A percentile compares a stretch with the other conserved stretches of the same genome.
These are phyloP conservation scores for Heliconius charithonia DNA, from an alignment of 2,888 invertebrate species.

Conservation along the genomic window DNA sequence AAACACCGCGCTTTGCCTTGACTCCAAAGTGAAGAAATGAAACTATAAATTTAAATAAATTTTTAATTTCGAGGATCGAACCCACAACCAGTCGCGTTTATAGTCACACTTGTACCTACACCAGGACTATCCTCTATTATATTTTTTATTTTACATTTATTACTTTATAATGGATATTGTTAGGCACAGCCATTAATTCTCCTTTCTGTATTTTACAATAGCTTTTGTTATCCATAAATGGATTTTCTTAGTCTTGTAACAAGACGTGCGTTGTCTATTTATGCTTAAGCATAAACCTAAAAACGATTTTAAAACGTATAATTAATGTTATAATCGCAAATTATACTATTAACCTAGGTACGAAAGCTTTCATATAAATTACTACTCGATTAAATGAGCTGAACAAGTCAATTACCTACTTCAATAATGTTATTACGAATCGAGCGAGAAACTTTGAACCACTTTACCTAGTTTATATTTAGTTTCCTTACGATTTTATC, in stretches of 20 bases:
- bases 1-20: too few species aligned
- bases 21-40: too few species aligned
- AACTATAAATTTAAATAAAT: too few species aligned
- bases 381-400: constrained; percentile 12
- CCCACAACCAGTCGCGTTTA: too few species aligned
- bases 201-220: constrained; percentile 2
- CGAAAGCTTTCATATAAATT: constrained; percentile 7
- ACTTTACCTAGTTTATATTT: constrained; percentile 19
- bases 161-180: not conserved
- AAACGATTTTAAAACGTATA: not conserved
- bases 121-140: too few species aligned
- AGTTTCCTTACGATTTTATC: not conserved
- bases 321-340: not conserved
- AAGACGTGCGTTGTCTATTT: not conserved
- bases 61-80: too few species aligned
- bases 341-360: not conserved
- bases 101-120: too few species aligned
- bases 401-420: constrained; percentile 22
- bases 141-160: not conserved
- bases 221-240: not conserved
- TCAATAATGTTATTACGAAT: constrained; percentile 20
- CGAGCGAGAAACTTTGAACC: constrained; percentile 17
- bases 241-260: not conserved
- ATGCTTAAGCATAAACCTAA: not conserved
- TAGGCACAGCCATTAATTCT: not conserved